A percentile compares a stretch with the other conserved stretches of the same genome.
phyloP scores from a whole-genome alignment of 2,797 vertebrate species.

The Siniperca undulata region DNA sequence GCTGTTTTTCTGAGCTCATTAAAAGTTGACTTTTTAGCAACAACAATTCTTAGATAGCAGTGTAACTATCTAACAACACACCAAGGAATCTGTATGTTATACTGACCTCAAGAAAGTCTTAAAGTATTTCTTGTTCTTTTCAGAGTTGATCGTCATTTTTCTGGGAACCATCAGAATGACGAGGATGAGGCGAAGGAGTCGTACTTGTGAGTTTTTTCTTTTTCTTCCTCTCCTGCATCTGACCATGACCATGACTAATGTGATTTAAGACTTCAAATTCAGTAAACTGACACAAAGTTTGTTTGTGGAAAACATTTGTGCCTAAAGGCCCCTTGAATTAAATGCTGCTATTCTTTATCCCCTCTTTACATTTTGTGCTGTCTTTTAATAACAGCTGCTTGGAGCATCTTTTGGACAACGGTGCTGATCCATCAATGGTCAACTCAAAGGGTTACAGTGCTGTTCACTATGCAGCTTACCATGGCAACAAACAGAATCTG shows the following conservation, averaged over 20 bases:
- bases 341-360: not conserved
- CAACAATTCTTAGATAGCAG: not conserved
- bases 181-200: slow-evolving; percentile 93
- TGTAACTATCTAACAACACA: not conserved
- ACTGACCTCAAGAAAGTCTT: not conserved
- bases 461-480: slow-evolving; percentile 98
- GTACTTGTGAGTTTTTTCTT: slow-evolving; percentile 90
- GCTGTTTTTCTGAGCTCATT: no score
- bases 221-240: not conserved
- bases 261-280: not conserved
- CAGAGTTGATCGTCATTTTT: slow-evolving; percentile 91
- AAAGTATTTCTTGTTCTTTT: not conserved
- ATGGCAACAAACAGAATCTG: slow-evolving; percentile 96
- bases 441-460: slow-evolving; percentile 97
- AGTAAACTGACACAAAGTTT: not conserved
- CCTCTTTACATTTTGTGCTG: not conserved
- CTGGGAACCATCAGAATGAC: slow-evolving; percentile 89
- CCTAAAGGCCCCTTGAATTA: no score
- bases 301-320: not conserved
- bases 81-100: not conserved
- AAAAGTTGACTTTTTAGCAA: not conserved
- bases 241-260: no score
- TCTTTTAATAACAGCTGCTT: slow-evolving; percentile 87
- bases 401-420: slow-evolving; percentile 96
- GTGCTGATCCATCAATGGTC: slow-evolving; percentile 95